Percentiles rank a stretch among this genome's conserved stretches.
Conservation (phyloP, 2,888 invertebrate genomes). For the Ormyrus labotus region DNA sequence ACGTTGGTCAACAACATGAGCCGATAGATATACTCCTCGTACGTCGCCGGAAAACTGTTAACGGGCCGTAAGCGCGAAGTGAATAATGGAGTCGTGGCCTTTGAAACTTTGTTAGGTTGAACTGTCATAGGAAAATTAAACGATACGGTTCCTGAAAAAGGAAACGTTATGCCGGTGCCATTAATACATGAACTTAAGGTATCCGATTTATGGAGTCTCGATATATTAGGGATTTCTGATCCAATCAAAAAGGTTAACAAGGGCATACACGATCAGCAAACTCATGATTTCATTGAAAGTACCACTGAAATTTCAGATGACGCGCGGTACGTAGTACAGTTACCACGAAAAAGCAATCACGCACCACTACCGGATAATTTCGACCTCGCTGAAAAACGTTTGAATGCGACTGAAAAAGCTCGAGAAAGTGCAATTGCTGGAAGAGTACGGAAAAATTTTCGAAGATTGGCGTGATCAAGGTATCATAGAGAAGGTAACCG, state of each 20-base stretch:
- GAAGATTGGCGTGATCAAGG: conserved; percentile 58
- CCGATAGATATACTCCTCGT: too few relatives aligned
- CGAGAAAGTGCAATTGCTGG: conserved; percentile 42
- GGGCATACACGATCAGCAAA: conserved; percentile 44
- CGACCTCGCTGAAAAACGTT: conserved; percentile 58
- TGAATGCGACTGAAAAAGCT: conserved; percentile 57
- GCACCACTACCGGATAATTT: conserved; percentile 60
- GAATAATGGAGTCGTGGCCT: not conserved
- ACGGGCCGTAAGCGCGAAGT: too few relatives aligned
- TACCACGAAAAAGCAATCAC: conserved; percentile 64
- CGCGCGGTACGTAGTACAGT: conserved; percentile 63
- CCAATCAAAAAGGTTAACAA: conserved; percentile 57
- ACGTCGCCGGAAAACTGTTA: too few relatives aligned
- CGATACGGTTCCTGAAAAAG: too few relatives aligned
- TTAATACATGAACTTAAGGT: conserved; percentile 44
- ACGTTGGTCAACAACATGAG: too few relatives aligned
- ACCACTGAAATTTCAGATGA: conserved; percentile 58
- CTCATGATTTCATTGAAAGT: conserved; percentile 53
- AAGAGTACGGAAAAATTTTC: conserved; percentile 59
- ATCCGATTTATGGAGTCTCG: conserved; percentile 63
- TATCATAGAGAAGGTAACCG: conserved; percentile 60
- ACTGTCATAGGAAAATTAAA: not conserved
- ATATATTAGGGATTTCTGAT: conserved; percentile 63
- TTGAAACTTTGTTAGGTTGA: not conserved
- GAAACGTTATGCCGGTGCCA: too few relatives aligned